These are phyloP conservation scores for Brachionus sp. DNA, from an alignment of 1,140 invertebrate species.

Conservation along the genomic window DNA sequence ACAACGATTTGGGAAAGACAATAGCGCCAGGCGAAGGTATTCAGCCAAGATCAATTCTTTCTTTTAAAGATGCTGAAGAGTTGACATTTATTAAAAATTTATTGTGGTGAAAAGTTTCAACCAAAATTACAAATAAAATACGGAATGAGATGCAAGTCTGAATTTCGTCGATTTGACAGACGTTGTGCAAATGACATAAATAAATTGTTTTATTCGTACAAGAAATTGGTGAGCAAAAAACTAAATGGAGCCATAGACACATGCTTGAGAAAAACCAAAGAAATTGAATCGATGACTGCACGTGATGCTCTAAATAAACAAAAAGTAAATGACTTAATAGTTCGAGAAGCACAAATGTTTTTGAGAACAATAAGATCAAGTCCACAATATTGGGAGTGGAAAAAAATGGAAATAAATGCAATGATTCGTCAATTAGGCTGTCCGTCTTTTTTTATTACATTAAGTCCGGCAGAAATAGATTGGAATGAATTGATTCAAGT, in stretches of 20 bases:
- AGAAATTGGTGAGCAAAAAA: conserved; percentile 7
- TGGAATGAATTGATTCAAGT: background rate
- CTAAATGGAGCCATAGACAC: background rate
- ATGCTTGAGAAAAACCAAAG: background rate
- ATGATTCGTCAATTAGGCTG: background rate
- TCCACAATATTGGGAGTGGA: no score
- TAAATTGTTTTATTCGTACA: no score
- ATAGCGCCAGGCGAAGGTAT: conserved; percentile 13
- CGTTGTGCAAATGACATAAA: background rate
- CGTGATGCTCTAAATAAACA: background rate
- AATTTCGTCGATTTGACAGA: conserved; percentile 3
- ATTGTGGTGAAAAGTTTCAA: no score
- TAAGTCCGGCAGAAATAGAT: background rate
- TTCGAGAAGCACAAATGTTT: background rate
- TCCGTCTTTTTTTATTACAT: background rate
- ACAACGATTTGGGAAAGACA: background rate
- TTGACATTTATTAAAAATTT: conserved; percentile 14
- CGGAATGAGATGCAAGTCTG: background rate
- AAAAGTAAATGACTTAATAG: background rate
- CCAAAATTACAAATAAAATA: background rate
- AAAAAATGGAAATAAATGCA: background rate
- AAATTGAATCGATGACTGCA: no score
- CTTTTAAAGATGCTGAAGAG: background rate
- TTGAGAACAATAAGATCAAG: background rate
- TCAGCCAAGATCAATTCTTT: background rate